These are phyloP conservation scores for Diglossa cyanea DNA, from an alignment of 2,797 vertebrate genomes.

Conservation along the genomic window DNA sequence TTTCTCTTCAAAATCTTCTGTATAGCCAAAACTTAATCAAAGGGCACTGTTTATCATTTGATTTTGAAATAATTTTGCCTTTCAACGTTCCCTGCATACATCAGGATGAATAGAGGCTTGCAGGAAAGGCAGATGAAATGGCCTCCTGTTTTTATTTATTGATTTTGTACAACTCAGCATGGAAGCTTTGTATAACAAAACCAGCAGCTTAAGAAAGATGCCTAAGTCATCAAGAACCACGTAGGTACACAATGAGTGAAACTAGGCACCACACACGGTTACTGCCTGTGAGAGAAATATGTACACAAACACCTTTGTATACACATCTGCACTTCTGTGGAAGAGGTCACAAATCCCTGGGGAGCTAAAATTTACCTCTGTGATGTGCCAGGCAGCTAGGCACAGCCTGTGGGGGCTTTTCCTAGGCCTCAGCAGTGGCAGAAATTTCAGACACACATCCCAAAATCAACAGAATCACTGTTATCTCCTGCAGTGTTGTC, in stretches of 20 bases:
- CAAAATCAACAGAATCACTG: not conserved
- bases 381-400: not conserved
- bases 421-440: not conserved
- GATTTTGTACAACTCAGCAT: not conserved
- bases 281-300: not conserved
- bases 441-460: not conserved
- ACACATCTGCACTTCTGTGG: rapidly evolving
- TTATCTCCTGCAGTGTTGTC: not conserved
- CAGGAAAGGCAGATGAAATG: not conserved
- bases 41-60: conserved; percentile 18
- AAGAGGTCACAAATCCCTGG: not conserved
- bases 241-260: not conserved
- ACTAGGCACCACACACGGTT: not conserved
- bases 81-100: not conserved
- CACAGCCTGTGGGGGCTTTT: not conserved
- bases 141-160: not conserved
- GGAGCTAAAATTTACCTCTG: not conserved
- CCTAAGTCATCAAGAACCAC: not conserved
- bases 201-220: not conserved
- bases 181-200: not conserved
- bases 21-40: conserved; percentile 27
- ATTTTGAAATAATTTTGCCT: conserved; percentile 42
- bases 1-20: not conserved
- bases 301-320: rapidly evolving
- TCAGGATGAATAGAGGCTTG: not conserved